Evolutionary conservation across 2,797 vertebrate species (phyloP).

Genomic region (Amniataba percoides): DNA sequence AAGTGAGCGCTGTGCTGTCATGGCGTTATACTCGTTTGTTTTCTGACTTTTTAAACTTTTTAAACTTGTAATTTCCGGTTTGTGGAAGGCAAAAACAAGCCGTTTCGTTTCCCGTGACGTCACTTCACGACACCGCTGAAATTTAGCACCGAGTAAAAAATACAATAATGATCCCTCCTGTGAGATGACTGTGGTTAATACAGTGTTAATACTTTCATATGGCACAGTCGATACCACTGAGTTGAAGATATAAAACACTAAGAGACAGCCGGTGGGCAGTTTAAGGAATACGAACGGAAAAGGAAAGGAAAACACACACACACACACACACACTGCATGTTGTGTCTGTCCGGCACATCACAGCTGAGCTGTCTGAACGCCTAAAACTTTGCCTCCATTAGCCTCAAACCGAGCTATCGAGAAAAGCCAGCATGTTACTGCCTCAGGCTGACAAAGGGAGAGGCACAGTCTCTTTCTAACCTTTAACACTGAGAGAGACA

Average conservation of each 20-base stretch:
- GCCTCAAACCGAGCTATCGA: not conserved
- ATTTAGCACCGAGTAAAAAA: not conserved
- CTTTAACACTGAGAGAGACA: too few relatives aligned
- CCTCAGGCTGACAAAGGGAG: not conserved
- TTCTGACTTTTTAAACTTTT: conserved; percentile 3
- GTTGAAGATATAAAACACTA: not conserved
- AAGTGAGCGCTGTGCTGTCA: too few relatives aligned
- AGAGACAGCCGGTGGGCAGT: not conserved
- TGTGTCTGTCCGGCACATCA: not conserved
- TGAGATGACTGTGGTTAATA: not conserved
- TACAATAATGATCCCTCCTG: too few relatives aligned
- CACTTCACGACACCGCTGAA: not conserved
- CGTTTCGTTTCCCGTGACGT: not conserved
- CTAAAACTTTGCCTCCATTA: not conserved
- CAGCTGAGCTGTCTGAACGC: not conserved
- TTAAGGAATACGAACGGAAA: not conserved
- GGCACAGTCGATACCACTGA: not conserved
- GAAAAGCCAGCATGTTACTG: not conserved
- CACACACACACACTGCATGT: not conserved
- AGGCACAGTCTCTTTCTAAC: too few relatives aligned
- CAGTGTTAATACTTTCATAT: not conserved
- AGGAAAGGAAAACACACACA: not conserved
- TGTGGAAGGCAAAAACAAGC: not conserved
- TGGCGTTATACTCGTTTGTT: not conserved
- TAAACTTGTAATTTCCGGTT: not conserved